Evolutionary conservation across 1,140 invertebrate genomes (phyloP), one percentile per base, ranked within the genome.

Genomic region (Drosophila hydei): DNA sequence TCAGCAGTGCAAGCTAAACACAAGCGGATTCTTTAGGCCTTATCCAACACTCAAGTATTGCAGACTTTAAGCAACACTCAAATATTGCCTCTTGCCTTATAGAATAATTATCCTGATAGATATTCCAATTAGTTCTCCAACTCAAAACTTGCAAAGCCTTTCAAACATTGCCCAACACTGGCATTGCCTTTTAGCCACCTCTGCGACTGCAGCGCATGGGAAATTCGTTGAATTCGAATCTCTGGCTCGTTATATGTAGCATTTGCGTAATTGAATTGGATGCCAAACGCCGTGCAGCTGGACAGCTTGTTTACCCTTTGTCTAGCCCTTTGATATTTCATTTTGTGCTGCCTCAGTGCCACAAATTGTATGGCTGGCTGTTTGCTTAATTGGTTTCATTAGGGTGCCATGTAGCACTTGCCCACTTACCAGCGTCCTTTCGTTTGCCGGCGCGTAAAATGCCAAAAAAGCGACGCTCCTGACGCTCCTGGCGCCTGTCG

Each of bases 311-410:
- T 85, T 85, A 87, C 77, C 77, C 65, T 68, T 77, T 80, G 81
- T 85, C 81, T 85, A 74, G 81, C 81, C 81, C 38, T 81, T 85
- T 85, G 81, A 87, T 85, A 77, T 87, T 75, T 85, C 70, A 75
- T 74, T 75, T 87, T 45, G 23, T 23, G 25, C n/a, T 30, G 30
- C 48, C 40, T 59, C 47, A 14, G 38, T 25, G 61, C 67, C 63
- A 78, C 63, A 75, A 79, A 64, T 67, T 60, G 50, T 40, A 55
- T 75, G 64, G 76, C 75, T 74, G 43, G 72, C 73, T 54, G 77
- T 77, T 74, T 85, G 77, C 77, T 61, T 85, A 85, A 85, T 85
- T 85, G 81, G 70, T 87, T 85, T 85, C 81, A 85, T 85, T 85
- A 80, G 74, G 69, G 54, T 52, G 59, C 64, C 47, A 60, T 77